Conservation (phyloP, 2,797 vertebrate genomes). For the Salmo trutta region DNA sequence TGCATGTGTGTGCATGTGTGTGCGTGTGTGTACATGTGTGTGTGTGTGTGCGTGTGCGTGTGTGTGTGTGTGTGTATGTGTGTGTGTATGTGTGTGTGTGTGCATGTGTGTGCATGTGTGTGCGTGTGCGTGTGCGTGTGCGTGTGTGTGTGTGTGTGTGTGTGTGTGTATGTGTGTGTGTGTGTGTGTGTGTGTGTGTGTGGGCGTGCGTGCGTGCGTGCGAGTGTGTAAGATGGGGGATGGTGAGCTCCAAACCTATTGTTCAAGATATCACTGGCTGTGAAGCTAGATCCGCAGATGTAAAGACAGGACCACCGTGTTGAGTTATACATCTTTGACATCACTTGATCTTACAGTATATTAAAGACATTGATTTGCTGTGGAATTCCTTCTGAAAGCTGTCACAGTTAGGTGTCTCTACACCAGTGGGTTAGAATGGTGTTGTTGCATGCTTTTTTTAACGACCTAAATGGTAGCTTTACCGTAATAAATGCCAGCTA, state of each 20-base stretch:
- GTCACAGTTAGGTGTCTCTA: no score
- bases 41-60: no score
- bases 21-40: no score
- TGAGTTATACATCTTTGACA: no score
- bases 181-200: not conserved
- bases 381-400: no score
- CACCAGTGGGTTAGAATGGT: not conserved
- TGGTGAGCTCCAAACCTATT: not conserved
- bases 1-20: not conserved
- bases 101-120: constrained; percentile 4
- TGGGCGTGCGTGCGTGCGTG: not conserved
- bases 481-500: not conserved
- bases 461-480: not conserved
- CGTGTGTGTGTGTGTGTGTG: not conserved
- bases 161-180: constrained; percentile 1
- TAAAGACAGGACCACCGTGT: no score
- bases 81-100: not conserved
- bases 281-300: no score
- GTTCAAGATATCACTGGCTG: no score
- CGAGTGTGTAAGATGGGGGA: not conserved
- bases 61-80: not conserved
- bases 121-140: constrained; percentile 1
- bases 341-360: no score
- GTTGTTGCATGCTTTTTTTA: no score
- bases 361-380: no score